Evolutionary conservation across 2,888 invertebrate genomes (phyloP).

Genomic region (Rotaria sp.): DNA sequence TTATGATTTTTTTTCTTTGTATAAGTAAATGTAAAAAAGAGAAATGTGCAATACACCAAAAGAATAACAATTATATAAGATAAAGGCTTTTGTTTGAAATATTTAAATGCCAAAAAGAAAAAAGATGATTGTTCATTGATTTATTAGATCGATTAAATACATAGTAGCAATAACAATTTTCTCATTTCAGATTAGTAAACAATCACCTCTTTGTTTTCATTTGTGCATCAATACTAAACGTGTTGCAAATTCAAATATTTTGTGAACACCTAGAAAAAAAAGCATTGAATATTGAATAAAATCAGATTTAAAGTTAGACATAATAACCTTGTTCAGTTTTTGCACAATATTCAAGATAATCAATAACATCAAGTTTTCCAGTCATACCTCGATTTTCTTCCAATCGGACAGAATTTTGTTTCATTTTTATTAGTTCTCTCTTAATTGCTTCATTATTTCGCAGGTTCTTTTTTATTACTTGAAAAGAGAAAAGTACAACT

Average conservation of each 20-base stretch:
- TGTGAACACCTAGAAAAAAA: constrained; percentile 64
- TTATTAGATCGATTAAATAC: too few species aligned
- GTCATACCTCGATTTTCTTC: constrained; percentile 96
- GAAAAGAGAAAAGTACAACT: too few species aligned
- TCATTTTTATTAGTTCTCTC: constrained; percentile 79
- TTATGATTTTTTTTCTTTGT: too few species aligned
- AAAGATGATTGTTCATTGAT: too few species aligned
- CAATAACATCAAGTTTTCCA: constrained; percentile 93
- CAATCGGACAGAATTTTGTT: constrained; percentile 92
- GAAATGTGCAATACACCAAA: too few species aligned
- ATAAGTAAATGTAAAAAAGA: too few species aligned
- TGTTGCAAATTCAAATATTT: constrained; percentile 97
- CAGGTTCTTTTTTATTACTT: constrained; percentile 58
- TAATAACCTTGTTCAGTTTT: constrained; percentile 90
- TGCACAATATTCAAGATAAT: constrained; percentile 58
- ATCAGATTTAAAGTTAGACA: neutral
- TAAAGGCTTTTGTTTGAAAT: too few species aligned
- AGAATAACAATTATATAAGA: too few species aligned
- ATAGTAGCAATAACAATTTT: too few species aligned
- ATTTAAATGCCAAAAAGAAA: too few species aligned
- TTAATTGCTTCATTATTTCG: constrained; percentile 57
- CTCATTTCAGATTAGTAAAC: too few species aligned
- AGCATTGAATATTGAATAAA: neutral
- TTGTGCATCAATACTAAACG: constrained; percentile 70
- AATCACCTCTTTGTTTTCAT: neutral